Base-by-base conservation (phyloP, 2,797 vertebrate species). In the Anguilla megastoma region DNA sequence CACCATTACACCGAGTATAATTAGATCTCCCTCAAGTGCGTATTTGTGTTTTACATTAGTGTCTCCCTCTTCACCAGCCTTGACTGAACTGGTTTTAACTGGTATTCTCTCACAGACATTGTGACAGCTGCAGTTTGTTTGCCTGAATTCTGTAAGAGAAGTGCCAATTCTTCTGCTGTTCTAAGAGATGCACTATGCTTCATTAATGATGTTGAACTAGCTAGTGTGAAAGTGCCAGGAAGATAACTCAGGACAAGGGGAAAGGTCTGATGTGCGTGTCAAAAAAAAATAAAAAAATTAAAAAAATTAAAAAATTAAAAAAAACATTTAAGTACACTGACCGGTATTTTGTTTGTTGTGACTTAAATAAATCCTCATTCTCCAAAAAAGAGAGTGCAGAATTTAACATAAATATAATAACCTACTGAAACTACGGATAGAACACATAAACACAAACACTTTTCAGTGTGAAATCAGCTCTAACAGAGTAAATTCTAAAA, bases 91-190 rank as follows among this genome's bases (percentile, higher is more conserved):
- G 36, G 45, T 52, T 84, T 84, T 52, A 52, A 84, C 45, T 27
- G 41, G 80, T 84, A 50, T 41, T 50, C 41, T 52, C 12, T 76
- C 30, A 76, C 71, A 41, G 33, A 76, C 16, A 41, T 18, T 76
- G 71, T 76, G 33, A 76, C 71, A 41, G 33, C 71, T 76, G 71
- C 33, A 76, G 71, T 41, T 76, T 76, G 71, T 76, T 76, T 41
- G 14, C 30, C 18, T 18, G 71, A 36, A 30, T 2, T 12, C 69
- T 30, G n/a, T 33, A 14, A 36, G 71, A 33, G 33, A 76, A 76
- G 33, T 30, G 27, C 7, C 66, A 69, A 27, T 69, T 66, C 24
- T 66, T n/a, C 63, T 24, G 1, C 21, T 30, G 14, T 30, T 33
- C 30, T 33, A 18, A 76, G 71, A 76, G 71, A 18, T 24, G 30